Conservation (phyloP, 2,888 invertebrate genomes). For the Pseudococcus jackbeardsleyi region DNA sequence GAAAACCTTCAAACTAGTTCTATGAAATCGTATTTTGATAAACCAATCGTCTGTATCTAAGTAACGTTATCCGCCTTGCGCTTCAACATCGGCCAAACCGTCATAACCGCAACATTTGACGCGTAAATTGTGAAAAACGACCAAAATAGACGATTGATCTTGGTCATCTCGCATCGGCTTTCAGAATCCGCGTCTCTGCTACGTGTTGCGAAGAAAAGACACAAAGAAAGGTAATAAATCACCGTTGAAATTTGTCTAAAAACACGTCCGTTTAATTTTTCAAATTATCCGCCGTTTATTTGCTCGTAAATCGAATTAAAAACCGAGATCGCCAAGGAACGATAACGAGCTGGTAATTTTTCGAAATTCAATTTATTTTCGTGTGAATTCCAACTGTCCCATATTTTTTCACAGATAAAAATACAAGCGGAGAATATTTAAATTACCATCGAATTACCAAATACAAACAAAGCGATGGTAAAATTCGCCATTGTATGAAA, state of each 20-base stretch:
- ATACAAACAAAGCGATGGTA: neutral
- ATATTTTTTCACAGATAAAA: neutral
- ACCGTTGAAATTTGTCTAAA: neutral
- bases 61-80: neutral
- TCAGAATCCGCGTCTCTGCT: neutral
- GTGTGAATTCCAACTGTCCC: neutral
- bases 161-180: conserved; percentile 29
- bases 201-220: neutral
- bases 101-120: conserved; percentile 16
- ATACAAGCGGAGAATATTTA: neutral
- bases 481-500: neutral
- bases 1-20: conserved; percentile 38
- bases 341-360: neutral
- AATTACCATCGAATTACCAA: neutral
- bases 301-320: conserved; percentile 30
- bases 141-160: conserved; percentile 29
- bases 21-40: neutral
- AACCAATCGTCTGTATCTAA: conserved; percentile 28
- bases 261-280: neutral
- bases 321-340: neutral
- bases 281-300: neutral
- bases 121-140: conserved; percentile 34
- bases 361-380: neutral
- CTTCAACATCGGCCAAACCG: neutral
- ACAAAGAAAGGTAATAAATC: conserved; percentile 27